These are phyloP conservation scores for Chrysocyon brachyurus DNA, from an alignment of 2,797 vertebrate species.

Conservation along the genomic window DNA sequence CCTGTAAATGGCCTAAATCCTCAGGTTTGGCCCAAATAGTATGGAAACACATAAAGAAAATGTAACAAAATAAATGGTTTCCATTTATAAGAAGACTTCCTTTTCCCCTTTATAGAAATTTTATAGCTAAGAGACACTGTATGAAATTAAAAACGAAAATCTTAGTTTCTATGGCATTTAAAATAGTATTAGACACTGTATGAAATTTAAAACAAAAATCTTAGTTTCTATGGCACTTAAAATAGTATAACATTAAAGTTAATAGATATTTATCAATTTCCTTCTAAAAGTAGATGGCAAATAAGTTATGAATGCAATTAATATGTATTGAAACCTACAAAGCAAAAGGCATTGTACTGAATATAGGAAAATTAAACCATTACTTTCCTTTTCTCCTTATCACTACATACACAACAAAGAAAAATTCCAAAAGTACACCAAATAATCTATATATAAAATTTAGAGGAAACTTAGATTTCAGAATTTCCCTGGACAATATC, in stretches of 20 bases:
- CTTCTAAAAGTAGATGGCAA: neutral
- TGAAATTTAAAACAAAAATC: conserved; percentile 40
- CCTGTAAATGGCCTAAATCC: neutral
- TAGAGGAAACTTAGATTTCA: neutral
- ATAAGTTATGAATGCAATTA: neutral
- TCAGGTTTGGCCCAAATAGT: neutral
- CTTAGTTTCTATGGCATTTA: too few species aligned
- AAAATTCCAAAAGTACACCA: neutral
- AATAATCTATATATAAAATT: neutral
- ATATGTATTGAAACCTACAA: neutral
- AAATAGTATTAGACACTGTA: neutral
- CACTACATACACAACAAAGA: neutral
- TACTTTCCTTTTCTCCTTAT: neutral
- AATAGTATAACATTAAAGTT: conserved; percentile 5
- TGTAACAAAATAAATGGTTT: neutral
- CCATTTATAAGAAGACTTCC: neutral
- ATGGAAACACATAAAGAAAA: neutral
- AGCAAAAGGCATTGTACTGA: neutral
- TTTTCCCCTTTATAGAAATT: neutral
- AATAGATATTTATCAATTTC: neutral
- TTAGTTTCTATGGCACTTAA: conserved; percentile 19
- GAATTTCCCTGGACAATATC: neutral
- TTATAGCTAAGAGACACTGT: neutral
- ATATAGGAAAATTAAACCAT: neutral
- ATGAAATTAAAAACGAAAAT: too few species aligned